These are phyloP conservation scores for Calephelis perditalis DNA, from an alignment of 2,888 invertebrate species.

Conservation along the genomic window DNA sequence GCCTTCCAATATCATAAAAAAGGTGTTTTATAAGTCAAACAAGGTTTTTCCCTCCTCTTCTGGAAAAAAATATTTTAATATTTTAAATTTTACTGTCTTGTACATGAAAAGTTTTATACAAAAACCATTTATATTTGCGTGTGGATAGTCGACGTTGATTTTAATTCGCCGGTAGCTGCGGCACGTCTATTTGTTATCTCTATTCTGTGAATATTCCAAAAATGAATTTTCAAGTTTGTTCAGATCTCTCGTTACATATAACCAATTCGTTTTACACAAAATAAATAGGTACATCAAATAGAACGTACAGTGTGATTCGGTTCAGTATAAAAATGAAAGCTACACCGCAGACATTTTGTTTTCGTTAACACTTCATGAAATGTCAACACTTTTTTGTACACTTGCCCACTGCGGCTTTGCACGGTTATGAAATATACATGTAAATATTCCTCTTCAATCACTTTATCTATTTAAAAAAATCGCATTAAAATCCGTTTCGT, in stretches of 20 bases:
- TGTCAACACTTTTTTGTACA: neutral
- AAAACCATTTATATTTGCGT: slow-evolving; percentile 19
- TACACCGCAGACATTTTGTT: no score
- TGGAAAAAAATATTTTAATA: no score
- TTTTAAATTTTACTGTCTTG: neutral
- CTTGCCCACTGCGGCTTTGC: no score
- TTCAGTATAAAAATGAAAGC: neutral
- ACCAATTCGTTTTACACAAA: slow-evolving; percentile 12
- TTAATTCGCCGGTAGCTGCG: slow-evolving; percentile 14
- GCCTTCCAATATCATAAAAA: no score
- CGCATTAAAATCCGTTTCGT: no score
- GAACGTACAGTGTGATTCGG: neutral
- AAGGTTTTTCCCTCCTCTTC: no score
- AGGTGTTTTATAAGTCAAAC: no score
- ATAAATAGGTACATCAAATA: slow-evolving; percentile 12
- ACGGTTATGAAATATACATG: no score
- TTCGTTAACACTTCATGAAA: neutral
- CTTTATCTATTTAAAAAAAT: no score
- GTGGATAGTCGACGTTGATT: slow-evolving; percentile 11
- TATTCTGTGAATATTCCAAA: slow-evolving; percentile 10
- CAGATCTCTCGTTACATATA: slow-evolving; percentile 4
- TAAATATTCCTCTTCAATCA: no score
- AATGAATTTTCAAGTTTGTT: slow-evolving; percentile 3
- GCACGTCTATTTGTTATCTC: slow-evolving; percentile 14
- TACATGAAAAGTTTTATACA: slow-evolving; percentile 6